Evolutionary conservation across 2,888 invertebrate genomes (phyloP), one percentile per base, ranked within the genome.

Genomic region (Troides aeacus): DNA sequence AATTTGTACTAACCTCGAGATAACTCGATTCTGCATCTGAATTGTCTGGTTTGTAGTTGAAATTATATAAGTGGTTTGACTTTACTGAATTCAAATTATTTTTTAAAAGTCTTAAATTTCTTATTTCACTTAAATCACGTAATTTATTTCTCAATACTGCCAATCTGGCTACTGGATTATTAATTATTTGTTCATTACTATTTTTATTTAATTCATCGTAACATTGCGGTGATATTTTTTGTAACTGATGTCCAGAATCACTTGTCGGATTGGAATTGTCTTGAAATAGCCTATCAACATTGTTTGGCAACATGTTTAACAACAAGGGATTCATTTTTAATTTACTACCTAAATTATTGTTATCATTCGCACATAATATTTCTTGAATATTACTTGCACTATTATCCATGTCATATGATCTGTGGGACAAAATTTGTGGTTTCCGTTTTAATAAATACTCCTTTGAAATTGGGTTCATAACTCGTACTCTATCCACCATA

Each of bases 311-410:
- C 15, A 30, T 50, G 50, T 62, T 67, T 15, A 70, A n/a, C 23
- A 64, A 64, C 23, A 46, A 64, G 2, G 67, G 67, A 36, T 67
- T 67, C 24, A 64, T 64, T 50, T 64, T 67, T 23, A 71, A 57
- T 53, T 68, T 65, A 53, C 57, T 69, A 12, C 60, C 62, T 62
- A 66, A 56, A 68, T 71, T 72, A 50, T 71, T 73, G 69, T 69
- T 76, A n/a, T 58, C 62, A 62, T 70, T 58, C 58, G 74, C 72
- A 7, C 76, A 69, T 21, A 82, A 58, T 17, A 69, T 75, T 78
- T 85, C 83, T 68, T 84, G 75, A 10, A 84, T 71, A 71, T 83
- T 82, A 74, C 86, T 90, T 53, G 89, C 85, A 24, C 77, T 74
- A 70, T 75, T 87, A 72, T 88, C 87, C 78, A 82, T 81, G 69